Base-by-base conservation (phyloP, 2,113 vertebrate genomes). In the Haliaeetus leucogaster region DNA sequence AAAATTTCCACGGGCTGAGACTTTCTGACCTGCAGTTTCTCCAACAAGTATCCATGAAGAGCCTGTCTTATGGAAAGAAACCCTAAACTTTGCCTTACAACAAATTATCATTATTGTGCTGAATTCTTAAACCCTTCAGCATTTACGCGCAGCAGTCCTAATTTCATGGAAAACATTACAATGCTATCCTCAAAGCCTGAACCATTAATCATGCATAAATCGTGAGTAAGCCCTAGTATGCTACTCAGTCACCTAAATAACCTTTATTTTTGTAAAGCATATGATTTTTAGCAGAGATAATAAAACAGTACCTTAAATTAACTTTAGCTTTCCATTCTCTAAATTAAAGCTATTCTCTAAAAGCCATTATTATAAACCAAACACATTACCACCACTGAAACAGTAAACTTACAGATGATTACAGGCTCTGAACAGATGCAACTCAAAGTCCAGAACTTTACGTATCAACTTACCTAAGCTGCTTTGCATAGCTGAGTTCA, bases 401-500 rank as follows among this genome's bases (percentile, higher is more conserved):
- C n/a, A 77, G 47, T 30, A 58, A 65, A 78, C 30, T 67, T 34
- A 7, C 45, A 93, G 62, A 5, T 38, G 25, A 80, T 79, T 48
- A 95, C n/a, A 93, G 30, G 43, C 82, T 84, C 77, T 91, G 61
- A 95, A 27, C 22, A 90, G 32, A 86, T 26, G n/a, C 52, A 70
- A 20, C 30, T 62, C 36, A 0, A 34, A 88, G 34, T 22, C 16
- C 87, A 94, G 40, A 78, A 34, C 13, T 62, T 47, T 10, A 38
- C 9, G 8, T 11, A 45, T n/a, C 74, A n/a, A 96, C 99, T 99
- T 97, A 99, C 99, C 99, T 99, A 98, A 99, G 99, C 95, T 99
- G 99, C 97, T 99, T 99, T 98, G 99, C 99, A 99, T 99, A 99
- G 99, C 85, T 99, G 98, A 98, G 97, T 96, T 99, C 99, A 27